Conservation (phyloP, 2,888 invertebrate species). For the Eupeodes luniger region DNA sequence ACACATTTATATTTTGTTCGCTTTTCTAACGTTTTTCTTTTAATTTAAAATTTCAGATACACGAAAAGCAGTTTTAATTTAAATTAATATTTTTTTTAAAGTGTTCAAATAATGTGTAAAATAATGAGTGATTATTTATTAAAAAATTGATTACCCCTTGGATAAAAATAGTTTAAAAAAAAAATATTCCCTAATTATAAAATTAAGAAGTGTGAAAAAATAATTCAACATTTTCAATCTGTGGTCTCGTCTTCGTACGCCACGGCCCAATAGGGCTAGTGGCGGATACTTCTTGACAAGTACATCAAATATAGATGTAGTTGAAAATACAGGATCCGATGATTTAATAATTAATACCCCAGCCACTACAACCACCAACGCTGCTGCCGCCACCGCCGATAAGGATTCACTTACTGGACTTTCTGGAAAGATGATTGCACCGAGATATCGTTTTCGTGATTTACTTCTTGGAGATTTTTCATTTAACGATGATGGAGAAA, state of each 20-base stretch:
- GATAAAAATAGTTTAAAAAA: not conserved
- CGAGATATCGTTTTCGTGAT: constrained; percentile 90
- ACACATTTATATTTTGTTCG: too few species aligned
- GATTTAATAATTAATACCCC: constrained; percentile 81
- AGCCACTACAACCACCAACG: constrained; percentile 71
- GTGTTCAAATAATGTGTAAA: constrained; percentile 6
- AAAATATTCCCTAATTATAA: not conserved
- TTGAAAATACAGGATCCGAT: constrained; percentile 78
- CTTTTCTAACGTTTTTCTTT: not conserved
- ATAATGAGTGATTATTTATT: not conserved
- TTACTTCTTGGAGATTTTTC: constrained; percentile 91
- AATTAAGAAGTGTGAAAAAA: constrained; percentile 33
- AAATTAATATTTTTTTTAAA: not conserved
- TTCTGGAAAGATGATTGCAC: constrained; percentile 84
- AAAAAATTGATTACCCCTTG: not conserved
- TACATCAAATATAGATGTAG: constrained; percentile 79
- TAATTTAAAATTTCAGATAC: not conserved
- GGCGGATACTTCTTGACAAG: constrained; percentile 82
- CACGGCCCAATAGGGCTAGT: constrained; percentile 84
- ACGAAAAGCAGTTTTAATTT: not conserved
- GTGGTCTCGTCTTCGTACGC: constrained; percentile 84
- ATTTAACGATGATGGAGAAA: constrained; percentile 91
- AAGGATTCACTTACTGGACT: constrained; percentile 78
- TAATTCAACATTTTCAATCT: constrained; percentile 81
- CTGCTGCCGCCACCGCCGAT: constrained; percentile 78